Base-by-base conservation (phyloP, 1,140 invertebrate species). In the Nixonia krombeini region DNA sequence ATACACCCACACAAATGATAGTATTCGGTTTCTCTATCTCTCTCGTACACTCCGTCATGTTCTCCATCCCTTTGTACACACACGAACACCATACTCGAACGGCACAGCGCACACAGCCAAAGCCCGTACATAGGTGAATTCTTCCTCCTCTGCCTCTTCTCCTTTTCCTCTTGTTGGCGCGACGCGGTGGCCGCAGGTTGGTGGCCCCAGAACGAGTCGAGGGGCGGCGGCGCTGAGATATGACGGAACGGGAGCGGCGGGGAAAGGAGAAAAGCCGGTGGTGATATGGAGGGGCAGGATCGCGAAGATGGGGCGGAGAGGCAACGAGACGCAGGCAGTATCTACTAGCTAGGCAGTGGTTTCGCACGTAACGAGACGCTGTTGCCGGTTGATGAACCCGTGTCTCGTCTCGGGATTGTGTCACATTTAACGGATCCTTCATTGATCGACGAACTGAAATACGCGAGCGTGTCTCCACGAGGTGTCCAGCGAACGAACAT, bases 261-360 rank as follows among this genome's bases (percentile, higher is more conserved):
- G 26, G 28, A 62, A 73, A 67, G 69, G 69, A 61, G 74, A 70
- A 75, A 74, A 70, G 63, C 71, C 51, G 67, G 51, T 56, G 69
- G 44, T 61, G 66, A 64, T 64, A 68, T 64, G 59, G 72, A 42
- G 53, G 70, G 61, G 70, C 38, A 25, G 61, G 26, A 53, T 58
- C 21, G 50, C 58, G 63, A 66, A 55, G 71, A 66, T 53, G 62
- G 52, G 59, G 61, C 46, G 66, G 53, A 50, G 70, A 52, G 42
- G 46, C 72, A 38, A 41, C 56, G 61, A 70, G 67, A 65, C 61
- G 68, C 61, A 75, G 71, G 66, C 75, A 83, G 81, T 82, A 79
- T 72, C 78, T 81, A 77, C 70, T 75, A 78, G 73, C 70, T 75
- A 78, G 73, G 74, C 78, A 79, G 78, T 77, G 79, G 76, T 73